These are phyloP conservation scores for Chrysopilus asiliformis DNA, from an alignment of 2,888 invertebrate genomes.

Conservation along the genomic window DNA sequence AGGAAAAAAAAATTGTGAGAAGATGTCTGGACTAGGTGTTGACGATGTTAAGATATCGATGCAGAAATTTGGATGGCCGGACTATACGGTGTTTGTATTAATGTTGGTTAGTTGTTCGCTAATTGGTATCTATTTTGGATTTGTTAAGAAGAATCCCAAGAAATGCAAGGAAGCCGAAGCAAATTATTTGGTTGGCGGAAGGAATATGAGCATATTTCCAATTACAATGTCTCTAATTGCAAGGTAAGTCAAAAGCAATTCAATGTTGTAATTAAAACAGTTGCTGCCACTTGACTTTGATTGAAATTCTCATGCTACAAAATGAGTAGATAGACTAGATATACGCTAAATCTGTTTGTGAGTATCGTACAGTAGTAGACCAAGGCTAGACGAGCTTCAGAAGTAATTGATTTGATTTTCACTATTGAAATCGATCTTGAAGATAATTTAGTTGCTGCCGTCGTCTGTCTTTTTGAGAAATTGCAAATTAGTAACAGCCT, in stretches of 20 bases:
- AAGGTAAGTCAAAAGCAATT: conserved; percentile 35
- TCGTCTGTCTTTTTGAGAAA: no score
- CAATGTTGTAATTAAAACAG: neutral
- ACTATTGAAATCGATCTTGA: no score
- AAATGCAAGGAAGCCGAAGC: conserved; percentile 35
- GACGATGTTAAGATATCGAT: conserved; percentile 36
- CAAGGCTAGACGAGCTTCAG: no score
- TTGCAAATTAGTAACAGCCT: no score
- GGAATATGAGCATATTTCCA: conserved; percentile 53
- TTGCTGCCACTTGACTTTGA: neutral
- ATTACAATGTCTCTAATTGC: conserved; percentile 59
- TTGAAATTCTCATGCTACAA: no score
- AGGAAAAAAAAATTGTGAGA: no score
- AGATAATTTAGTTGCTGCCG: no score
- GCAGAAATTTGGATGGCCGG: conserved; percentile 55
- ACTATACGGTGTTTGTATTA: conserved; percentile 62
- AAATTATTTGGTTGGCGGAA: conserved; percentile 52
- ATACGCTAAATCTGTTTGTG: no score
- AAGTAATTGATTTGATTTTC: no score
- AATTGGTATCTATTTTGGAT: conserved; percentile 74
- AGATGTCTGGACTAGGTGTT: conserved; percentile 21
- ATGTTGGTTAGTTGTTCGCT: conserved; percentile 65
- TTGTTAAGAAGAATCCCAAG: conserved; percentile 43
- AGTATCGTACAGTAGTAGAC: no score
- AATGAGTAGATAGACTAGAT: no score